Evolutionary conservation across 1,140 invertebrate genomes (phyloP).

Genomic region (Drosophila simulans): DNA sequence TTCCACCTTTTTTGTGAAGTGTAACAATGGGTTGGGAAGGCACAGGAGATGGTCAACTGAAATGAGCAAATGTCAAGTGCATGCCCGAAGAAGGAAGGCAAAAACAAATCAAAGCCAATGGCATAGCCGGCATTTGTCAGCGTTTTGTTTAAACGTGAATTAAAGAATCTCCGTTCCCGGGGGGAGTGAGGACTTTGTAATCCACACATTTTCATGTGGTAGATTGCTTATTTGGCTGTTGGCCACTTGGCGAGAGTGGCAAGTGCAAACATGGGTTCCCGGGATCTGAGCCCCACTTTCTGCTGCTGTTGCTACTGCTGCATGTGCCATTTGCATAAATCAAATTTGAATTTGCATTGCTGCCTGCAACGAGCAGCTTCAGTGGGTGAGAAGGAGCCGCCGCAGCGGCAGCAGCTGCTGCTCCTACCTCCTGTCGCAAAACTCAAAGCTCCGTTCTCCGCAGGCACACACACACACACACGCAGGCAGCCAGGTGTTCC

Average conservation of each 20-base stretch:
- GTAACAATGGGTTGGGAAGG: background rate
- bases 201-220: constrained; percentile 25
- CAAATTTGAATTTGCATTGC: constrained; percentile 82
- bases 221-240: constrained; percentile 65
- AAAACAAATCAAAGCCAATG: constrained; percentile 35
- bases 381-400: constrained; percentile 20
- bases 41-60: constrained; percentile 55
- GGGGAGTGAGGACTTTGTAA: background rate
- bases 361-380: constrained; percentile 46
- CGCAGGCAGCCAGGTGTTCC: constrained; percentile 7
- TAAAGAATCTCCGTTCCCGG: constrained; percentile 50
- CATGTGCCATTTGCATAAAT: constrained; percentile 79
- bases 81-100: constrained; percentile 24
- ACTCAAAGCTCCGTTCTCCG: constrained; percentile 7
- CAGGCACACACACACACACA: constrained; percentile 1
- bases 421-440: background rate
- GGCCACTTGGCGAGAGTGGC: constrained; percentile 46
- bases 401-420: constrained; percentile 21
- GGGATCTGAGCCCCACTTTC: constrained; percentile 1
- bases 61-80: constrained; percentile 78
- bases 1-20: background rate
- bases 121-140: constrained; percentile 26
- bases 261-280: constrained; percentile 53
- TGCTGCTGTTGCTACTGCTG: constrained; percentile 14
- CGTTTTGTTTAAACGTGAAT: constrained; percentile 68